phyloP scores from a whole-genome alignment of 2,888 invertebrate species.

The Argyresthia goedartella region DNA sequence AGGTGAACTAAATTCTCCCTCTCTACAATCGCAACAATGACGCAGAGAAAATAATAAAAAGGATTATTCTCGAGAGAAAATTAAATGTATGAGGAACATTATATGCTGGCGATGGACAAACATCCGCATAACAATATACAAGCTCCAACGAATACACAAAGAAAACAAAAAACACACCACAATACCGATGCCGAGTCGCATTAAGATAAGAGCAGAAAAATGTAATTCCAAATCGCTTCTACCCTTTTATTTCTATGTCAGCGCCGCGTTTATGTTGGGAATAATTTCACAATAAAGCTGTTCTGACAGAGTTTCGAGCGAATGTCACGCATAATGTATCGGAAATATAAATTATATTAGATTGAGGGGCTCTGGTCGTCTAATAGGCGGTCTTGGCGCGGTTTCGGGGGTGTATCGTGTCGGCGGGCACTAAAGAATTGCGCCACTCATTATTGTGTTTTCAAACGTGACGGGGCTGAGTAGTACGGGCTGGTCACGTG shows the following conservation, averaged over 20 bases:
- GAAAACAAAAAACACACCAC: slow-evolving; percentile 21
- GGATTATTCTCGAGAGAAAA: slow-evolving; percentile 3
- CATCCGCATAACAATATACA: slow-evolving; percentile 10
- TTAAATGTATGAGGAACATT: slow-evolving; percentile 1
- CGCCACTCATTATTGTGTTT: slow-evolving; percentile 23
- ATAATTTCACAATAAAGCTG: slow-evolving; percentile 37
- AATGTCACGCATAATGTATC: slow-evolving; percentile 45
- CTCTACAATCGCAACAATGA: not conserved
- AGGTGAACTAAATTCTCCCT: not conserved
- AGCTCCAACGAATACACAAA: slow-evolving; percentile 19
- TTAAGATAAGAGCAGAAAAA: slow-evolving; percentile 39
- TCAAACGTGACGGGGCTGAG: slow-evolving; percentile 32
- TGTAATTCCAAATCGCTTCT: slow-evolving; percentile 35
- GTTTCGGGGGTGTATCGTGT: slow-evolving; percentile 36
- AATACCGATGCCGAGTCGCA: slow-evolving; percentile 27
- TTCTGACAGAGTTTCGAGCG: slow-evolving; percentile 29
- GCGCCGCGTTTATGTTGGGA: slow-evolving; percentile 23
- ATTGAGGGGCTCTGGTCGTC: slow-evolving; percentile 33
- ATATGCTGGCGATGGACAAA: slow-evolving; percentile 1
- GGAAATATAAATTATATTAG: slow-evolving; percentile 55
- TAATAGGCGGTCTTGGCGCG: slow-evolving; percentile 23
- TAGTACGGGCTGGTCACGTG: slow-evolving; percentile 8
- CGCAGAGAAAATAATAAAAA: not conserved
- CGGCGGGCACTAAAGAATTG: slow-evolving; percentile 45
- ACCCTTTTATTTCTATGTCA: slow-evolving; percentile 34